phyloP scores from a whole-genome alignment of 2,888 invertebrate genomes.

The Pristionchus mayeri region DNA sequence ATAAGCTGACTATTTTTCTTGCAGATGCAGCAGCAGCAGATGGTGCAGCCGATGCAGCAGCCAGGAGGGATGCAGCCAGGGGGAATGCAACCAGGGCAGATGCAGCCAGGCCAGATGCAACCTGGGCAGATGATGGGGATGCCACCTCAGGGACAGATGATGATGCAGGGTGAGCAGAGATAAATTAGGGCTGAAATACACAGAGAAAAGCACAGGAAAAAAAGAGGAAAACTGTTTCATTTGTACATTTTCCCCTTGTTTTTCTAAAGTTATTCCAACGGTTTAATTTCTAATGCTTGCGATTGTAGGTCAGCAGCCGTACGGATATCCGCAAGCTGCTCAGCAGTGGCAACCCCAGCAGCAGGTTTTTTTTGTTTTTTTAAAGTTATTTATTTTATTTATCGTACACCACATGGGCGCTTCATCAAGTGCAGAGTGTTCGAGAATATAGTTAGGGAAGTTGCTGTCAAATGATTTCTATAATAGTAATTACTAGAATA shows the following conservation, averaged over 20 bases:
- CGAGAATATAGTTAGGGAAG: too few relatives aligned
- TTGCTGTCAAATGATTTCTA: too few relatives aligned
- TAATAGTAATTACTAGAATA: too few relatives aligned
- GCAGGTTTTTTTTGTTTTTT: constrained; percentile 10
- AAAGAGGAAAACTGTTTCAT: too few relatives aligned
- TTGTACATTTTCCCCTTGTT: too few relatives aligned
- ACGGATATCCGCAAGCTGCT: constrained; percentile 17
- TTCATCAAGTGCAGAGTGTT: too few relatives aligned
- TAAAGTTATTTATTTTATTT: not conserved
- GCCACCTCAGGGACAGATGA: constrained; percentile 22
- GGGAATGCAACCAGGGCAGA: not conserved
- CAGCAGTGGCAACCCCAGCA: not conserved
- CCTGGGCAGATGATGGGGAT: constrained; percentile 12
- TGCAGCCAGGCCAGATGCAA: not conserved
- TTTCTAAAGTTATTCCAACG: too few relatives aligned
- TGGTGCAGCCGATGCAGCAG: constrained; percentile 8
- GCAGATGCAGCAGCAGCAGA: constrained; percentile 8
- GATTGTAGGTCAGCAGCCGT: constrained; percentile 36
- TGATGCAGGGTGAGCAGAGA: constrained; percentile 6
- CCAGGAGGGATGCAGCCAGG: too few relatives aligned
- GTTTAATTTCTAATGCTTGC: not conserved
- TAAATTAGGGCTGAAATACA: not conserved
- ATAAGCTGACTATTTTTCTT: too few relatives aligned
- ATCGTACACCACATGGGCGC: too few relatives aligned
- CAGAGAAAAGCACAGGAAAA: too few relatives aligned